Evolutionary conservation across 2,888 invertebrate species (phyloP).

Genomic region (Drosophila recens): DNA sequence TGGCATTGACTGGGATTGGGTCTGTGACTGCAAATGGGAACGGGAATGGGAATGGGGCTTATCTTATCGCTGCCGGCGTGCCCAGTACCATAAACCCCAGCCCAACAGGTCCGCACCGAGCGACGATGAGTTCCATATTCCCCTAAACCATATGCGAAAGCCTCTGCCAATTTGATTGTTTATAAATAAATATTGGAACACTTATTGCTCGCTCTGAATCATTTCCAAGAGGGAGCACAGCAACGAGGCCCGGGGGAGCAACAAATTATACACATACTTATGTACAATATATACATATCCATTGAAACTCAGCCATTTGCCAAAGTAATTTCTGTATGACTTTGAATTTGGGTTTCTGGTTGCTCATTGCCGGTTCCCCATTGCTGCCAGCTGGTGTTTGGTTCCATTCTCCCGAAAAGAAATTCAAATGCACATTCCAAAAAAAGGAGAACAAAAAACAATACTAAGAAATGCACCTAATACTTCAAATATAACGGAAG

Average conservation of each 20-base stretch:
- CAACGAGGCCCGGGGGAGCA: conserved; percentile 33
- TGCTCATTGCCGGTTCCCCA: conserved; percentile 3
- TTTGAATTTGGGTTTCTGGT: conserved; percentile 8
- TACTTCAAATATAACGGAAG: conserved; percentile 3
- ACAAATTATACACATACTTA: neutral
- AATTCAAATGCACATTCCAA: conserved; percentile 11
- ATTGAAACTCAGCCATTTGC: conserved; percentile 4
- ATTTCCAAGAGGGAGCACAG: neutral
- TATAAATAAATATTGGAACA: conserved; percentile 30
- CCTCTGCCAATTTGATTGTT: conserved; percentile 24
- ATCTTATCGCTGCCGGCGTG: conserved; percentile 48
- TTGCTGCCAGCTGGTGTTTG: conserved; percentile 17
- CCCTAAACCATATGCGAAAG: conserved; percentile 22
- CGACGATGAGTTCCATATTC: conserved; percentile 10
- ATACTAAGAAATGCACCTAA: conserved; percentile 30
- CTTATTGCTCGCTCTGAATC: conserved; percentile 25
- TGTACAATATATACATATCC: neutral
- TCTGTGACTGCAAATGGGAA: conserved; percentile 1
- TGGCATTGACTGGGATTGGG: conserved; percentile 22
- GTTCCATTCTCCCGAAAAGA: conserved; percentile 38
- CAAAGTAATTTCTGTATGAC: conserved; percentile 10
- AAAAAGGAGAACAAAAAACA: neutral
- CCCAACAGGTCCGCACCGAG: conserved; percentile 18
- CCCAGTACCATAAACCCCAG: conserved; percentile 15
- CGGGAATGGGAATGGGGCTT: conserved; percentile 17